Evolutionary conservation across 2,888 invertebrate species (phyloP), one percentile per base, ranked within the genome.

Genomic region (Autographa gamma): DNA sequence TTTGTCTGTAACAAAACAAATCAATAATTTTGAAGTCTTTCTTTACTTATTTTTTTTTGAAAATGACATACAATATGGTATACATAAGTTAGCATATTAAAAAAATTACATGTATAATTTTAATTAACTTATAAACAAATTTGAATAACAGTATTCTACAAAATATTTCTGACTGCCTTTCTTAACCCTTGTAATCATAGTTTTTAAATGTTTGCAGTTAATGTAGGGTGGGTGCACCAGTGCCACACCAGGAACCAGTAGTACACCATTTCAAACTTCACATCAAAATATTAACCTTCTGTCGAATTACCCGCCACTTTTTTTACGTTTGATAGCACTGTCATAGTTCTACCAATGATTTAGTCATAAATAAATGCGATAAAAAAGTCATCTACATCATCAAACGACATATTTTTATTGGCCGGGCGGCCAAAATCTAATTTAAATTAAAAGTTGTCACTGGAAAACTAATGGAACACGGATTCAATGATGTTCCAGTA

Each of bases 1-100:
- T 88, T 89, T 52, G 86, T 69, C 83, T 83, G 77, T 34, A 82
- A 82, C 73, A 79, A 75, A 43, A 41, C n/a, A 48, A 48, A 38
- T 38, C 11, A 54, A 54, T 25, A 25, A 11, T 25, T 56, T 19
- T 6, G n/a, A 7, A 48, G n/a, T n/a, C 0, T n/a, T n/a, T 48
- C 6, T 48, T 16, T n/a, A 48, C 6, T 6, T n/a, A 6, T n/a
- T 5, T 6, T 48, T n/a, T n/a, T 48, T 48, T n/a, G 6, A n/a
- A 48, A 14, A 43, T 43, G 43, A 5, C 5, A 4, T 43, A 38
- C 25, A 25, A 25, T 25, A 25, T 25, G 25, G 25, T 25, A 2
- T 25, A 25, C 1, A 25, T 25, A 25, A 2, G 1, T 25, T 25
- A 2, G 25, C 25, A 25, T 25, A 25, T 25, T 25, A 25, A 25